phyloP scores from a whole-genome alignment of 2,797 vertebrate genomes.

The Periparus ater region DNA sequence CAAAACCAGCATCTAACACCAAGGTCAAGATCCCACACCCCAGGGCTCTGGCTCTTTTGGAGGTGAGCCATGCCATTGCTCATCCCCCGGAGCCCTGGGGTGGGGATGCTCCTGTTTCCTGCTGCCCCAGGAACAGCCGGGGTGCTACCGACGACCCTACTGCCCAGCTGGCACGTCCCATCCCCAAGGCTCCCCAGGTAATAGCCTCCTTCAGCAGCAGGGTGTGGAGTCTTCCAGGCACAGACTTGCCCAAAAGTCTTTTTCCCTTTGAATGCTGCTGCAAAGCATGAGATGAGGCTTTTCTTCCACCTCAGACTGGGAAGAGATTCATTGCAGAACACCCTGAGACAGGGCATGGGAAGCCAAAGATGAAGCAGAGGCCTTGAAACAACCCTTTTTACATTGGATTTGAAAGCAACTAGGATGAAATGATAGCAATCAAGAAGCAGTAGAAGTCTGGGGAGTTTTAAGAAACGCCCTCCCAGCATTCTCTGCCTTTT shows the following conservation, averaged over 20 bases:
- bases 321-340: background rate
- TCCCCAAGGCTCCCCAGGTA: background rate
- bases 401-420: background rate
- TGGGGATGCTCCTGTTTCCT: slow-evolving; percentile 34
- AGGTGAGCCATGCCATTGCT: slow-evolving; percentile 44
- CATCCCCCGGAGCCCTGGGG: background rate
- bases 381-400: background rate
- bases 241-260: background rate
- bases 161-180: background rate
- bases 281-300: background rate
- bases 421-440: background rate
- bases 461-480: background rate
- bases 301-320: background rate
- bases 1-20: background rate
- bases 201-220: background rate
- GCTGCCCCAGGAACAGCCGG: background rate
- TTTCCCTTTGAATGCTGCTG: background rate
- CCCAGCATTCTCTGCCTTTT: background rate
- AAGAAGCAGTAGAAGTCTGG: background rate
- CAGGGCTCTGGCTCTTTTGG: background rate
- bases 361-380: background rate
- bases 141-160: background rate
- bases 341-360: background rate
- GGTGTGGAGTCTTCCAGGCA: background rate
- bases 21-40: background rate